Percentiles rank a stretch among this genome's conserved stretches.
Evolutionary conservation across 2,888 invertebrate genomes (phyloP).

Genomic region (Azorinus chamasolen): DNA sequence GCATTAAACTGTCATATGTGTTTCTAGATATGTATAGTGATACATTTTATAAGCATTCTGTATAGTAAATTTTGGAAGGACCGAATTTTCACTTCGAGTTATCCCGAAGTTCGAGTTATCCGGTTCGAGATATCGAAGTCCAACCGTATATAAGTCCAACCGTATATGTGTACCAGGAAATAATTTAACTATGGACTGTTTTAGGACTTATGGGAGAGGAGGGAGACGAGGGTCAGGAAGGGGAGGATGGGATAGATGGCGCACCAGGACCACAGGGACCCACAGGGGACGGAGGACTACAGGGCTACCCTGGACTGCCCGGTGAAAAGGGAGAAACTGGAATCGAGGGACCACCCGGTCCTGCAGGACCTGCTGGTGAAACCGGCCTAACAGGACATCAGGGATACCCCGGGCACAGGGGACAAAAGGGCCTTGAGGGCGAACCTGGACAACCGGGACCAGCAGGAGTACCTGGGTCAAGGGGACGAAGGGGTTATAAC

Average conservation of each 20-base stretch:
- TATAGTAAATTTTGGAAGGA: no score
- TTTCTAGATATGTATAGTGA: no score
- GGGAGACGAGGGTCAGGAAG: conserved; percentile 52
- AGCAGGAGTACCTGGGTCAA: conserved; percentile 36
- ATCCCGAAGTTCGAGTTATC: no score
- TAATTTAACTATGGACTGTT: no score
- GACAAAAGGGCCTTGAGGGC: conserved; percentile 40
- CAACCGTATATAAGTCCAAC: no score
- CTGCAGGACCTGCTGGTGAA: conserved; percentile 32
- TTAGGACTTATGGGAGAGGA: conserved; percentile 48
- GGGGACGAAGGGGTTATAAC: conserved; percentile 27
- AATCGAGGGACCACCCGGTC: conserved; percentile 29
- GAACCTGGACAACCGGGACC: conserved; percentile 31
- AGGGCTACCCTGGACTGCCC: conserved; percentile 42
- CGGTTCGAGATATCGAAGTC: no score
- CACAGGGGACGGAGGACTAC: conserved; percentile 43
- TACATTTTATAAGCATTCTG: no score
- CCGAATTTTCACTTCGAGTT: no score
- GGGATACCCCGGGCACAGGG: conserved; percentile 42
- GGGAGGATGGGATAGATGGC: conserved; percentile 45
- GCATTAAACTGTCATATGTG: no score
- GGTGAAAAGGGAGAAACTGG: conserved; percentile 45
- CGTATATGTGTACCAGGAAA: no score
- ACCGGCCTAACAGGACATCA: conserved; percentile 21
- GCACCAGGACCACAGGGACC: conserved; percentile 30